A percentile compares a stretch with the other conserved stretches of the same genome.
Evolutionary conservation across 2,113 vertebrate species (phyloP).

Genomic region (Morone chrysops): DNA sequence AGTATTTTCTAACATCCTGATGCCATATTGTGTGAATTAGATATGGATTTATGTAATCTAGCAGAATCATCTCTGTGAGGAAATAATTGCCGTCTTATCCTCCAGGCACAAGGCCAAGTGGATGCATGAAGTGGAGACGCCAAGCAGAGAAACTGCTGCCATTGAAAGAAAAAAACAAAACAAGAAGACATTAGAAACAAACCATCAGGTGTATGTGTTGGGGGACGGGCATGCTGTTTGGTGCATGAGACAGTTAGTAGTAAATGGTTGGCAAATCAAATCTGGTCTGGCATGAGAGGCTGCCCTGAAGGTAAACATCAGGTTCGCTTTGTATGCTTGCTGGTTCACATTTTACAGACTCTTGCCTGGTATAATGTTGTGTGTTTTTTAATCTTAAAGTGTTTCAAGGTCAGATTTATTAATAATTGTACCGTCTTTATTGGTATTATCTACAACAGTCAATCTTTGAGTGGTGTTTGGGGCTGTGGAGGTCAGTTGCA

Average conservation of each 20-base stretch:
- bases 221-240: constrained; percentile 42
- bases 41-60: constrained; percentile 72
- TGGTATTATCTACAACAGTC: background rate
- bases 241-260: constrained; percentile 63
- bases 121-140: constrained; percentile 64
- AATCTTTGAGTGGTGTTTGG: background rate
- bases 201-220: constrained; percentile 43
- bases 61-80: constrained; percentile 68
- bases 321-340: constrained; percentile 42
- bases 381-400: background rate
- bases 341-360: constrained; percentile 44
- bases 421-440: background rate
- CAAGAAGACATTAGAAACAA: background rate
- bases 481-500: background rate
- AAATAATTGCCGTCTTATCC: constrained; percentile 72
- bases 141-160: constrained; percentile 64
- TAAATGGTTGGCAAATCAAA: constrained; percentile 74
- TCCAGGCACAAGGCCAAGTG: constrained; percentile 66
- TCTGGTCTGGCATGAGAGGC: constrained; percentile 66
- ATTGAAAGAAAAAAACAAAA: constrained; percentile 11
- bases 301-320: constrained; percentile 61
- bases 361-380: background rate
- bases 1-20: constrained; percentile 18
- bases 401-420: constrained; percentile 23
- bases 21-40: constrained; percentile 59